These are phyloP conservation scores for Paragorgia papillata DNA, from an alignment of 92 coral and sea anemone species.

Conservation along the genomic window DNA sequence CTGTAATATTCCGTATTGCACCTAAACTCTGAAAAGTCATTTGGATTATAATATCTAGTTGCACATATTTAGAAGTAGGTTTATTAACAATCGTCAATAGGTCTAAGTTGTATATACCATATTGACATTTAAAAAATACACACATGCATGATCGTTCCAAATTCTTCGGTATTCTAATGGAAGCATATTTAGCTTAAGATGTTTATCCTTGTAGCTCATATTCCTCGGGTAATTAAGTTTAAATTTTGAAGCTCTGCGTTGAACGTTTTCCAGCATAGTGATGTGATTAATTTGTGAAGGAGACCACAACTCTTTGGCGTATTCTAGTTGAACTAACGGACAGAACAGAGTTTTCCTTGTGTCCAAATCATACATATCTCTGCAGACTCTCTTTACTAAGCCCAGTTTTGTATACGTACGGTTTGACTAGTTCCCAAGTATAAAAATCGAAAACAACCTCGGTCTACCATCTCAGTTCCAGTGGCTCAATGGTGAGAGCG, in stretches of 20 bases:
- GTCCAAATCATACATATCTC: conserved; percentile 36
- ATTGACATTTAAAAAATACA: background rate
- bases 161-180: too few relatives aligned
- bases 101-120: background rate
- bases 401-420: conserved; percentile 42
- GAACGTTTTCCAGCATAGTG: conserved; percentile 37
- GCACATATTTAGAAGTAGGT: too few relatives aligned
- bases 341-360: conserved; percentile 44
- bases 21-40: too few relatives aligned
- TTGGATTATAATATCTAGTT: too few relatives aligned
- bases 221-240: background rate
- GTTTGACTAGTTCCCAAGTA: too few relatives aligned
- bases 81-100: too few relatives aligned
- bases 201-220: background rate
- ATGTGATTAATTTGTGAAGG: conserved; percentile 26
- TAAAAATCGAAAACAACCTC: too few relatives aligned
- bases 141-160: too few relatives aligned
- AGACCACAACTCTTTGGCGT: conserved; percentile 41
- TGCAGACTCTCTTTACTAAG: conserved; percentile 40
- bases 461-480: too few relatives aligned
- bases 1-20: too few relatives aligned
- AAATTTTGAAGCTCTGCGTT: conserved; percentile 34
- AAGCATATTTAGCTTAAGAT: too few relatives aligned
- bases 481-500: too few relatives aligned
- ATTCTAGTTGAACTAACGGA: conserved; percentile 42